Base-by-base conservation (phyloP, 2,113 vertebrate species). In the Cairina moschata region DNA sequence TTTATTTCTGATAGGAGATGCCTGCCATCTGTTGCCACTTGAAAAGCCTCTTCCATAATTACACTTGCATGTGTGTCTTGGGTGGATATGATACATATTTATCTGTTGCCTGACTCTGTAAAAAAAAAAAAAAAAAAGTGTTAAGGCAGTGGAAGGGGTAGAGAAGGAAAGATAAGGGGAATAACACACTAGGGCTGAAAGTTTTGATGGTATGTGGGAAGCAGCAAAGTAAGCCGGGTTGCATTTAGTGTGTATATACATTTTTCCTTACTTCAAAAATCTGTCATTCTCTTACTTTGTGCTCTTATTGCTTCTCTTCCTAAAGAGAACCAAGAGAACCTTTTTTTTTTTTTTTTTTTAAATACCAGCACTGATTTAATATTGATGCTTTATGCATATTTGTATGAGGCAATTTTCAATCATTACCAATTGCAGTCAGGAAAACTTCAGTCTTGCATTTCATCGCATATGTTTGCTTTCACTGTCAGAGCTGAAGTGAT, bases 1-100 rank as follows among this genome's bases (percentile, higher is more conserved):
- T 86, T 83, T 89, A 66, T 84, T 94, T 89, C 46, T 94, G 56
- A 32, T 86, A 77, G 65, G 68, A 89, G 29, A 38, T 67, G 42
- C 11, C 36, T 82, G 31, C 62, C 71, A n/a, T 85, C 69, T 90
- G 66, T 90, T 93, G 48, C 67, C 18, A n/a, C 56, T 93, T 87
- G 71, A 75, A 93, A 85, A 63, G 25, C 56, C 26, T 88, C 36
- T 32, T 81, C 78, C 23, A 14, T 84, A 74, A 74, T 83, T 83
- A 31, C 11, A 73, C 31, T 91, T 93, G 50, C 31, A 52, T 63
- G 1, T 75, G 40, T 66, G 58, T 72, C 46, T 85, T 83, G 42
- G 18, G 38, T 93, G 25, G 26, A 68, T 92, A 28, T 72, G 75
- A 79, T 79, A 31, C 23, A 4, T 89, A 69, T 86, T 88, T 94